Base-by-base conservation (phyloP, 2,888 invertebrate genomes). In the Nomada ferruginata region DNA sequence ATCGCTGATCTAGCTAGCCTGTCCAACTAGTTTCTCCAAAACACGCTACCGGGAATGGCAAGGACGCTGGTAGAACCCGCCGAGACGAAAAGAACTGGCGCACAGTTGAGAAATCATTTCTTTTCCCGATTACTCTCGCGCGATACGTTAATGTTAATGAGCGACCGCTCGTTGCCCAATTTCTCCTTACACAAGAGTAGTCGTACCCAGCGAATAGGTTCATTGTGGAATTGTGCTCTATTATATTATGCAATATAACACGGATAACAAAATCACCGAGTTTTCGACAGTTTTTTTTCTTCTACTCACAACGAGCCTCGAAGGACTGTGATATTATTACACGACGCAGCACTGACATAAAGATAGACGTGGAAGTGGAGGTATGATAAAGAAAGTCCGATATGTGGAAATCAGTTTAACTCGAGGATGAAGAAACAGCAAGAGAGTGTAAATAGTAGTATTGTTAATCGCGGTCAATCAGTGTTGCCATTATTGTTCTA, bases 91-190 rank as follows among this genome's bases (percentile, higher is more conserved):
- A 20, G n/a, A 60, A 64, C 29, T 20, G 42, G 57, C 2, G 53
- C 20, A 18, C 50, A 11, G 71, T 85, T 84, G 77, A 60, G 85
- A 81, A 87, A 87, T 55, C 42, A n/a, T 13, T 23, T 74, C 63
- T 68, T 80, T 79, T 55, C 63, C 72, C 81, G 86, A 80, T 85
- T 87, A 70, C 77, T 69, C 76, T 65, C 36, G 71, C 70, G 85
- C 87, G 83, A 89, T 89, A 82, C 74, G 76, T 85, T 85, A 87
- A 87, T 79, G 76, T 85, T 85, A 87, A 87, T 79, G 87, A 85
- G 69, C 72, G 81, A 74, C 82, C 80, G 52, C 42, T 63, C 23
- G 66, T 89, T 87, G 87, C 83, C 29, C 61, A 87, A 87, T 76
- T 68, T 76, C 5, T 55, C 23, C 78, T 87, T 88, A 75, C 81